Evolutionary conservation across 2,888 invertebrate genomes (phyloP), one percentile per base, ranked within the genome.

Genomic region (Pogonocherus hispidulus): DNA sequence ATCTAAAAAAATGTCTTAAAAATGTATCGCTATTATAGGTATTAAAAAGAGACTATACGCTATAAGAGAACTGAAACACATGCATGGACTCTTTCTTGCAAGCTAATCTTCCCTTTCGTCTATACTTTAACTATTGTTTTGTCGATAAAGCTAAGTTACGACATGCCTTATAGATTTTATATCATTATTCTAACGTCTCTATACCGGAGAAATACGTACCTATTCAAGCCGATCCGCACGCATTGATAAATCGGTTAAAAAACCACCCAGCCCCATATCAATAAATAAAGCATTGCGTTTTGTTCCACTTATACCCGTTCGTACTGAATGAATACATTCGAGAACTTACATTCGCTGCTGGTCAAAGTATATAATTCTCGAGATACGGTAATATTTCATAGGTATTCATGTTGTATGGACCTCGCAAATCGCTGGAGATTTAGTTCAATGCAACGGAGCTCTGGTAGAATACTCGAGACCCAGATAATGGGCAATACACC

Each of bases 301-400:
- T 68, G 64, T 68, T 68, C 67, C 67, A 67, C 67, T 67, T 67
- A 62, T 63, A 55, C 63, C 63, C 67, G 67, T 67, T 46, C 63
- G 63, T 55, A 63, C 52, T 64, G 63, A 68, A 68, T 68, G 64
- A 59, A 63, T 57, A 57, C 64, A 57, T 62, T 62, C 47, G 57
- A 57, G 46, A 59, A 57, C 57, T 67, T 63, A 57, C 63, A 56
- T 68, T 64, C 64, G 54, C 64, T 52, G 59, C 52, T 22, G 47
- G 27, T 32, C 63, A 49, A 54, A 63, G 67, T 63, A 67, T 63
- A 63, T 63, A 67, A 63, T 63, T 62, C 35, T 37, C 62, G n/a
- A 62, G 49, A 37, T 62, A 62, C 18, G 35, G 51, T 35, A 51
- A 51, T 62, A 62, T 51, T 59, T 68, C 68, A 68, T 64, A 41